These are phyloP conservation scores for Reticulitermes lucifugus DNA, from an alignment of 2,888 invertebrate genomes.

Conservation along the genomic window DNA sequence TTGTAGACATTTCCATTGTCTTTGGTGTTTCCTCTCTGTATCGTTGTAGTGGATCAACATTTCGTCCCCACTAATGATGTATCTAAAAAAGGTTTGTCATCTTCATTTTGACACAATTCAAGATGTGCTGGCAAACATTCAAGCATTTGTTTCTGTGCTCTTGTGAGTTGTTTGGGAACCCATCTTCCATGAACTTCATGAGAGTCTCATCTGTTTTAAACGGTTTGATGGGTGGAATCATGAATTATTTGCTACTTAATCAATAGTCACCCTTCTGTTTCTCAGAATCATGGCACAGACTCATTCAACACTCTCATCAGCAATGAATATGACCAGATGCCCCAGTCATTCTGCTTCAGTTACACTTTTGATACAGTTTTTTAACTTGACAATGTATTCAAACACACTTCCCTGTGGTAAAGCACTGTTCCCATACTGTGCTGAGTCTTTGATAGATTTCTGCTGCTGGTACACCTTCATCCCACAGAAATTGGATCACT, in stretches of 20 bases:
- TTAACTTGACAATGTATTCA: constrained; percentile 44
- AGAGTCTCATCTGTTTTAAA: constrained; percentile 31
- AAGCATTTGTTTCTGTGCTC: constrained; percentile 12
- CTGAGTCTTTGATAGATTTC: constrained; percentile 36
- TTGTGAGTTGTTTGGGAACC: constrained; percentile 23
- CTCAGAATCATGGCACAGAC: too few species aligned
- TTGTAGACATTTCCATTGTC: constrained; percentile 9
- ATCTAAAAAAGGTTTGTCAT: background rate
- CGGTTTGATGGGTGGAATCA: background rate
- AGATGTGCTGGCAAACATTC: background rate
- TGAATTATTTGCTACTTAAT: background rate
- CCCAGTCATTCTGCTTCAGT: constrained; percentile 36
- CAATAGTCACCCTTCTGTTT: constrained; percentile 19
- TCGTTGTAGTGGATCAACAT: constrained; percentile 8
- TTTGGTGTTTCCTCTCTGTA: constrained; percentile 13
- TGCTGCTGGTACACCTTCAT: constrained; percentile 28
- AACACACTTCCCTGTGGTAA: too few species aligned
- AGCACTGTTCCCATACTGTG: too few species aligned
- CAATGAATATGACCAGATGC: constrained; percentile 26
- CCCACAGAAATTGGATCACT: constrained; percentile 5
- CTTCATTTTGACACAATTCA: background rate
- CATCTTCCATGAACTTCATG: constrained; percentile 43
- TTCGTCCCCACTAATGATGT: background rate
- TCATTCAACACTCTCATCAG: constrained; percentile 30
- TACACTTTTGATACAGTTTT: constrained; percentile 44